phyloP scores from a whole-genome alignment of 2,797 vertebrate species.

The Semotilus atromaculatus region DNA sequence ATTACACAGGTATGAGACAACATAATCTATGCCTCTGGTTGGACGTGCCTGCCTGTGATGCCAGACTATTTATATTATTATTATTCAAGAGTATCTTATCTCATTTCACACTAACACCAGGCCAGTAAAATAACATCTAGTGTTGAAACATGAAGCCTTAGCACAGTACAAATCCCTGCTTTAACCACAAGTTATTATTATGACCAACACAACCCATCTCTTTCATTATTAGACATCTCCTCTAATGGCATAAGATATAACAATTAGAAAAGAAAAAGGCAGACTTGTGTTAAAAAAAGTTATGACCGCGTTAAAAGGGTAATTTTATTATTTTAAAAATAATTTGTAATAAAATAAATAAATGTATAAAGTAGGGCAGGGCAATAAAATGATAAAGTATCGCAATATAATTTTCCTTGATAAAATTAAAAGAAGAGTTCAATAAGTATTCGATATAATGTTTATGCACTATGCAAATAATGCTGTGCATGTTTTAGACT shows the following conservation, averaged over 20 bases:
- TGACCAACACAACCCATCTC: background rate
- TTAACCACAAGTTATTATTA: slow-evolving; percentile 21
- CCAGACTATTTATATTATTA: slow-evolving; percentile 48
- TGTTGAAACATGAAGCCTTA: slow-evolving; percentile 17
- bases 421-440: too few species aligned
- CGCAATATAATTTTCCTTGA: too few species aligned
- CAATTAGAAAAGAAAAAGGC: background rate
- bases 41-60: slow-evolving; percentile 26
- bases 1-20: slow-evolving; percentile 64
- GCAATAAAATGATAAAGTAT: background rate
- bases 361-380: background rate
- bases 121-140: slow-evolving; percentile 19
- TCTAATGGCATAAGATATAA: slow-evolving; percentile 1
- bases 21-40: slow-evolving; percentile 56
- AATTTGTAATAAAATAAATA: background rate
- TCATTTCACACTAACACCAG: slow-evolving; percentile 36
- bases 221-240: slow-evolving; percentile 3
- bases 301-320: background rate
- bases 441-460: too few species aligned
- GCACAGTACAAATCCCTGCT: slow-evolving; percentile 25
- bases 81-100: slow-evolving; percentile 39
- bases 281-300: background rate
- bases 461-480: background rate
- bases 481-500: too few species aligned
- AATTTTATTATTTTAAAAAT: background rate